phyloP scores from a whole-genome alignment of 2,113 vertebrate genomes.

The Castor canadensis region DNA sequence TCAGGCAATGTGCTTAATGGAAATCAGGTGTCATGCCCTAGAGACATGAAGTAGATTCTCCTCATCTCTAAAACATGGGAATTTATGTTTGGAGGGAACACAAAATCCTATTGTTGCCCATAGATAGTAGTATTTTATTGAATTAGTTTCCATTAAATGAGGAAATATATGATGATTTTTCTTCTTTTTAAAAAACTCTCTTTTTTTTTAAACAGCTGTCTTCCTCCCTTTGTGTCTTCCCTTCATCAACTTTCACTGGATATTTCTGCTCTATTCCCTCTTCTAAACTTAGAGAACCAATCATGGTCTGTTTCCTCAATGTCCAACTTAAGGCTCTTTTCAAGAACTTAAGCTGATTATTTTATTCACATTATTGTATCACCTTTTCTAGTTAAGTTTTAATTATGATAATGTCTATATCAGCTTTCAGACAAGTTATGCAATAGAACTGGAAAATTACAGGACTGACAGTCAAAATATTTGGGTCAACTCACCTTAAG shows the following conservation, averaged over 20 bases:
- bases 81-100: conserved; percentile 11
- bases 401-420: neutral
- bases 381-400: neutral
- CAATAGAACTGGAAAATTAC: neutral
- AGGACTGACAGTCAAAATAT: neutral
- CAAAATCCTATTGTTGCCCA: neutral
- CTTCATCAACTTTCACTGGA: neutral
- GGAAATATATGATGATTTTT: neutral
- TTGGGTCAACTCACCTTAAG: neutral
- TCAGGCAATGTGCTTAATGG: neutral
- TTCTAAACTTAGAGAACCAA: neutral
- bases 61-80: neutral
- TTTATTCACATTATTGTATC: neutral
- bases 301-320: neutral
- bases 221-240: neutral
- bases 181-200: neutral
- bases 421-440: neutral
- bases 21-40: neutral
- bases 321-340: neutral
- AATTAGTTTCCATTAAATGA: neutral
- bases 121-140: neutral
- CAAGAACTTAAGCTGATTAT: neutral
- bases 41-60: neutral
- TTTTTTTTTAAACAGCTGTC: neutral
- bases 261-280: neutral